These are phyloP conservation scores for Agrotis exclamationis DNA, from an alignment of 2,888 invertebrate species.

Conservation along the genomic window DNA sequence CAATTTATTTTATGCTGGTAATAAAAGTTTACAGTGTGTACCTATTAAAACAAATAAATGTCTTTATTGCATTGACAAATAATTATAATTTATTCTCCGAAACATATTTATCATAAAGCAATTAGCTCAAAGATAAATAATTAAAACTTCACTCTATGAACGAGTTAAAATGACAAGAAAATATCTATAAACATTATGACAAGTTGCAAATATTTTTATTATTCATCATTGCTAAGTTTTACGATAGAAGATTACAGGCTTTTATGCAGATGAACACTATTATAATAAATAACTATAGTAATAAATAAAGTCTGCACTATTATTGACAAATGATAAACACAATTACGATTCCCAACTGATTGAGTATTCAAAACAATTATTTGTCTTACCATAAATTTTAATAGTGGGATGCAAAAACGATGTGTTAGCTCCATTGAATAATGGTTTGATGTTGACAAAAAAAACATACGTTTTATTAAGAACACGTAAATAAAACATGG, in stretches of 20 bases:
- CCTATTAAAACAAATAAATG: neutral
- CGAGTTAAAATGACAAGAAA: constrained; percentile 26
- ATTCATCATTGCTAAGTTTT: constrained; percentile 48
- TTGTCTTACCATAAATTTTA: constrained; percentile 51
- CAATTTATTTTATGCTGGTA: too few relatives aligned
- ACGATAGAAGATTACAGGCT: constrained; percentile 52
- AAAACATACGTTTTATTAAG: constrained; percentile 33
- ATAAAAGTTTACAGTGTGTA: too few relatives aligned
- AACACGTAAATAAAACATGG: constrained; percentile 32
- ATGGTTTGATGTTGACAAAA: constrained; percentile 36
- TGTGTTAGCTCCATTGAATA: constrained; percentile 47
- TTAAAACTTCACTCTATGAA: constrained; percentile 10
- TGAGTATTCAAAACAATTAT: constrained; percentile 58
- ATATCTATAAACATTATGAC: constrained; percentile 19
- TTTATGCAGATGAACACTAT: constrained; percentile 57
- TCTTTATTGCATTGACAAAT: neutral
- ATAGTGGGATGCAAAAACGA: constrained; percentile 44
- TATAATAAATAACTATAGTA: constrained; percentile 54
- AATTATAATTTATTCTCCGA: neutral
- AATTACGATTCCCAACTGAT: constrained; percentile 51
- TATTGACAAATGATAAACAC: constrained; percentile 59
- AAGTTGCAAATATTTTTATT: constrained; percentile 36
- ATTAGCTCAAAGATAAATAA: constrained; percentile 24
- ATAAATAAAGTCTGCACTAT: constrained; percentile 54
- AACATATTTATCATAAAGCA: constrained; percentile 14